Percentiles rank a stretch among this genome's conserved stretches.
phyloP scores from a whole-genome alignment of 2,797 vertebrate genomes.

The Salmo trutta region DNA sequence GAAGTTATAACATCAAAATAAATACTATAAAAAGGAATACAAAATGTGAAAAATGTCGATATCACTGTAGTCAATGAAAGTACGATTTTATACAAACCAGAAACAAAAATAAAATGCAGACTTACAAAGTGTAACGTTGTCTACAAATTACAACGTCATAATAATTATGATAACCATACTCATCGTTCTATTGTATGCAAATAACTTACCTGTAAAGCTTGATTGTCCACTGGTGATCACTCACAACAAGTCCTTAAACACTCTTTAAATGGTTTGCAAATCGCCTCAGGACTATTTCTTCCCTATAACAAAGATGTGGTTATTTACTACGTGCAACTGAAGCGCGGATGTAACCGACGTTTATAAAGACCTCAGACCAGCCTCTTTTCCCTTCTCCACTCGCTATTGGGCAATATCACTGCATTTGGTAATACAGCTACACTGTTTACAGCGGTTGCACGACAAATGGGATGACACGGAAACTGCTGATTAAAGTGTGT shows the following conservation, averaged over 20 bases:
- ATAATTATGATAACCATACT: no score
- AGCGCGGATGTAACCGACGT: conserved; percentile 67
- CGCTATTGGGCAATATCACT: conserved; percentile 69
- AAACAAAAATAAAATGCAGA: no score
- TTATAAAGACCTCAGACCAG: conserved; percentile 67
- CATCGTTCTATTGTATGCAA: not conserved
- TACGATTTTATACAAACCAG: no score
- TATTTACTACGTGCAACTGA: conserved; percentile 58
- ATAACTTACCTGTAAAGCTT: conserved; percentile 19
- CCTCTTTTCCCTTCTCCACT: conserved; percentile 61
- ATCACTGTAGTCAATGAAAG: no score
- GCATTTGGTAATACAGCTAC: conserved; percentile 29
- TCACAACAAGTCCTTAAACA: conserved; percentile 23
- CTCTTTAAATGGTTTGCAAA: conserved; percentile 10
- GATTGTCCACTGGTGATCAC: conserved; percentile 25
- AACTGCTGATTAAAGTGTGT: not conserved
- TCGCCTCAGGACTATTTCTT: not conserved
- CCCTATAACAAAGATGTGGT: not conserved
- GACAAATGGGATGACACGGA: conserved; percentile 39
- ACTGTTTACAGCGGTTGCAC: conserved; percentile 56
- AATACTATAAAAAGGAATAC: no score
- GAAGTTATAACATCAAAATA: no score
- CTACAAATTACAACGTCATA: no score
- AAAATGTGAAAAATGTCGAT: no score
- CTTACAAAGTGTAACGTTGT: no score